Conservation (phyloP, 2,113 vertebrate species). For the Rhinoderma darwinii region DNA sequence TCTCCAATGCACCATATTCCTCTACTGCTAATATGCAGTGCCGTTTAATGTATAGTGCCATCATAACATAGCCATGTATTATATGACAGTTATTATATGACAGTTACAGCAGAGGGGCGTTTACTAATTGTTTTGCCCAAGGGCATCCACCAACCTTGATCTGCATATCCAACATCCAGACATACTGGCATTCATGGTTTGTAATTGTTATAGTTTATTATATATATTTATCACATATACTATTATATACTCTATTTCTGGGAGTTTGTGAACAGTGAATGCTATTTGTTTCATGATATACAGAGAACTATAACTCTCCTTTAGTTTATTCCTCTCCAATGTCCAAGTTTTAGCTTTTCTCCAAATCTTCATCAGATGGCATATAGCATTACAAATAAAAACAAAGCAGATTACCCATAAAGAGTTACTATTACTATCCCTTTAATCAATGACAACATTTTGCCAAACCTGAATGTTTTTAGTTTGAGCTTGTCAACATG, state of each 20-base stretch:
- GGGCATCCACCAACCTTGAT: too few species aligned
- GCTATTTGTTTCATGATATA: neutral
- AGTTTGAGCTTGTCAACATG: neutral
- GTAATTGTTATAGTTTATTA: too few species aligned
- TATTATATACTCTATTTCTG: too few species aligned
- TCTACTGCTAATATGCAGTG: too few species aligned
- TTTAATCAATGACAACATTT: constrained; percentile 13
- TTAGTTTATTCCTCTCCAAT: neutral
- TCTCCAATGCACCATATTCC: too few species aligned
- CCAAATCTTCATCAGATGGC: neutral
- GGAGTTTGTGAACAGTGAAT: neutral
- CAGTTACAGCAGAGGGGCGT: too few species aligned
- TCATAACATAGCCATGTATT: too few species aligned
- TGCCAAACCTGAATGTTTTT: neutral
- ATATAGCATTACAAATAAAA: neutral
- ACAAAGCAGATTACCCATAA: neutral
- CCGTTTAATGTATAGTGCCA: too few species aligned
- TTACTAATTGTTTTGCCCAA: too few species aligned
- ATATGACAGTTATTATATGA: too few species aligned
- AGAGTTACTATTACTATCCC: neutral
- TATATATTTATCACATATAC: neutral
- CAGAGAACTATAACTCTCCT: neutral
- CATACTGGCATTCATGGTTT: neutral
- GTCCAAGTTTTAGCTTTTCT: neutral
- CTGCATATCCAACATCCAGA: neutral